Conservation (phyloP, 2,888 invertebrate genomes). For the Melolontha melolontha region DNA sequence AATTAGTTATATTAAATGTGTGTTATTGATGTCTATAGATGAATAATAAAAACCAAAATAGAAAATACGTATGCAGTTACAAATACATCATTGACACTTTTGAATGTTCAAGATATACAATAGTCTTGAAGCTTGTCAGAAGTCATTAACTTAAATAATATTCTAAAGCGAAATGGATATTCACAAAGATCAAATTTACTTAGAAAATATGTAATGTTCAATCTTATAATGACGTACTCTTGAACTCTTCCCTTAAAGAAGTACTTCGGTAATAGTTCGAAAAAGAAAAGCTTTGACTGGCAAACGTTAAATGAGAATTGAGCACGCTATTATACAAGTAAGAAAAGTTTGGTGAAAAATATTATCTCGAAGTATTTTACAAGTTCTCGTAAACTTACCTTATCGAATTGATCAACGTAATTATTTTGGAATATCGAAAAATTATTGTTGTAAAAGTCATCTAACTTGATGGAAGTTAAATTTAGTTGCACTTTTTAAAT, state of each 20-base stretch:
- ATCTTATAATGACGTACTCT: constrained; percentile 14
- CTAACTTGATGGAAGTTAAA: no score
- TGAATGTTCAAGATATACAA: no score
- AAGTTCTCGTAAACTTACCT: constrained; percentile 4
- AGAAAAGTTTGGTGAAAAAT: constrained; percentile 44
- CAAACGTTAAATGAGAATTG: constrained; percentile 52
- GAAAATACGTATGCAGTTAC: no score
- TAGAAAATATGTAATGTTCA: constrained; percentile 19
- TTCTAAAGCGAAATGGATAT: constrained; percentile 1
- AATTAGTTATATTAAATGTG: no score
- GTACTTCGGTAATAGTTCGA: constrained; percentile 27
- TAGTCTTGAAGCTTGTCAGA: no score
- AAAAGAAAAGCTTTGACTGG: constrained; percentile 45
- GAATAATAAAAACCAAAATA: no score
- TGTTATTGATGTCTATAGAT: no score
- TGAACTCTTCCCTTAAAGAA: constrained; percentile 20
- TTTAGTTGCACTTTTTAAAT: no score
- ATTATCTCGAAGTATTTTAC: constrained; percentile 37
- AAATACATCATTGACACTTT: no score
- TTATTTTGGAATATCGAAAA: constrained; percentile 6
- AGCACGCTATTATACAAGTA: constrained; percentile 53
- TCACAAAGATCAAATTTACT: constrained; percentile 14
- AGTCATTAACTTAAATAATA: constrained; percentile 16
- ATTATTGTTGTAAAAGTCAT: neutral
- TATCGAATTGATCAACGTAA: constrained; percentile 8